Evolutionary conservation across 1,140 invertebrate genomes (phyloP).

Genomic region (Paracyclopina nana): DNA sequence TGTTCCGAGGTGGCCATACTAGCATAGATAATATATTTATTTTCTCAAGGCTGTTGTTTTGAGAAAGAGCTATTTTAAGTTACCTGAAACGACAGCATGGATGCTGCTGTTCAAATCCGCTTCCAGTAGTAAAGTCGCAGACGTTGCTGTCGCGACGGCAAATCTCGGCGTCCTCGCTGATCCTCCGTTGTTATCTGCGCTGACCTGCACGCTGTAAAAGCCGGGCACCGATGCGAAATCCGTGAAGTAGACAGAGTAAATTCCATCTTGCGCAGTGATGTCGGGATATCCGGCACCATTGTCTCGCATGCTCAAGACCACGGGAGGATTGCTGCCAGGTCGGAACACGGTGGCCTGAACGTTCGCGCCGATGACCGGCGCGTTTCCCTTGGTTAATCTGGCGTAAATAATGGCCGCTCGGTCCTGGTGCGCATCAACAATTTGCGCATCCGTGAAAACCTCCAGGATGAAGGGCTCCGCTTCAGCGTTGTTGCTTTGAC

Average conservation of each 20-base stretch:
- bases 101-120: too few species aligned
- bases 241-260: constrained; percentile 24
- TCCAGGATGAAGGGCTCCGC: constrained; percentile 5
- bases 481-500: constrained; percentile 8
- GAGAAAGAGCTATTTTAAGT: too few species aligned
- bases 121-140: too few species aligned
- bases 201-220: constrained; percentile 21
- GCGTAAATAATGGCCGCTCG: constrained; percentile 1
- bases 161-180: constrained; percentile 20
- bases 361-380: background rate
- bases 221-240: constrained; percentile 22
- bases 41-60: too few species aligned
- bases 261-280: constrained; percentile 21
- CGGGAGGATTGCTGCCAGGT: background rate
- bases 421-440: background rate
- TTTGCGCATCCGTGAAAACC: background rate
- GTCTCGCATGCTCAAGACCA: background rate
- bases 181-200: constrained; percentile 21
- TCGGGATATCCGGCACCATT: constrained; percentile 20
- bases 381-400: background rate
- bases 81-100: too few species aligned
- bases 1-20: too few species aligned
- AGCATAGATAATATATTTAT: too few species aligned
- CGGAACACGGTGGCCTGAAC: background rate
- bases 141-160: too few species aligned